Conservation (phyloP, 2,113 vertebrate species). For the Passerina amoena region DNA sequence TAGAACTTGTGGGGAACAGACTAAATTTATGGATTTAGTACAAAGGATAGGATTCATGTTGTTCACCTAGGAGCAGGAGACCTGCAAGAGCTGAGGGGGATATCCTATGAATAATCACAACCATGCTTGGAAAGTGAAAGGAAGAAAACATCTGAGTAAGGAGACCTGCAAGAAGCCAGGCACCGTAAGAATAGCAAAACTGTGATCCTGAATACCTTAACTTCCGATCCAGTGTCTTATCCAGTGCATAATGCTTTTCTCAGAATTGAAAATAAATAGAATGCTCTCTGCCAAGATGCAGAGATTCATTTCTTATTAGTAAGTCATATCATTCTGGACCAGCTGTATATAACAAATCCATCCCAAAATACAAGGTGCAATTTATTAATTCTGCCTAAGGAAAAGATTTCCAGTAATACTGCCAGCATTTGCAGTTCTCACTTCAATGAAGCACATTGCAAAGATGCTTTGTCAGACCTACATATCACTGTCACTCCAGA, state of each 20-base stretch:
- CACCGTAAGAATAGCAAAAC: background rate
- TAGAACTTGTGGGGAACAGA: background rate
- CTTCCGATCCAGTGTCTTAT: background rate
- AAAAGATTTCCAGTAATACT: constrained; percentile 34
- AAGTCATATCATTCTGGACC: constrained; percentile 7
- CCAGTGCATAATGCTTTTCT: background rate
- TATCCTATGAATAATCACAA: background rate
- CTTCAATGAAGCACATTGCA: constrained; percentile 14
- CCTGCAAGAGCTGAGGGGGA: background rate
- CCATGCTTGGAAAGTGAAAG: background rate
- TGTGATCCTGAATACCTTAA: background rate
- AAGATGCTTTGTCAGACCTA: constrained; percentile 46
- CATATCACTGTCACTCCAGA: constrained; percentile 44
- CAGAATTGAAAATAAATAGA: constrained; percentile 36
- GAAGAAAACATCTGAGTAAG: background rate
- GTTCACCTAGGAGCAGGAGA: background rate
- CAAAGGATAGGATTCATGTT: background rate
- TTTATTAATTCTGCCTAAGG: constrained; percentile 52
- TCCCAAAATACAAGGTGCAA: constrained; percentile 1
- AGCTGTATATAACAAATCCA: background rate
- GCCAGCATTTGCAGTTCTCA: constrained; percentile 31
- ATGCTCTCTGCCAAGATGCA: background rate
- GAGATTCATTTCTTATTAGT: background rate
- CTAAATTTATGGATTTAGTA: background rate
- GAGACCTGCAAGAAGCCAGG: background rate